Evolutionary conservation across 2,113 vertebrate species (phyloP).

Genomic region (Spea bombifrons): DNA sequence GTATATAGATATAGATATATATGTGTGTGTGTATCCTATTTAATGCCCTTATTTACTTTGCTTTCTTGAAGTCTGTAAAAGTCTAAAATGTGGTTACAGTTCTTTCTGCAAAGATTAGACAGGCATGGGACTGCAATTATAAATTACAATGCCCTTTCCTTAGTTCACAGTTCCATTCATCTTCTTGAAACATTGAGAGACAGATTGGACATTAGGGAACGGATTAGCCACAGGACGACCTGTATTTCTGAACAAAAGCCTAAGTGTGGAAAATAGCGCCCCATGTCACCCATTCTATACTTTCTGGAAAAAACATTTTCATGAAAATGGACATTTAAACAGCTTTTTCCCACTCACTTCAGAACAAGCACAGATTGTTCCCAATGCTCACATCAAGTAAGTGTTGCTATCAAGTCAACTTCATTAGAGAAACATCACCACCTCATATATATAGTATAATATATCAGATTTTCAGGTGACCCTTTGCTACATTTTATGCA

Average conservation of each 20-base stretch:
- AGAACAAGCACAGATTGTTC: slow-evolving; percentile 63
- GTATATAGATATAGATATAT: too few species aligned
- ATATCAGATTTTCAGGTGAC: neutral
- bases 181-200: slow-evolving; percentile 59
- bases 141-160: slow-evolving; percentile 56
- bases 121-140: slow-evolving; percentile 58
- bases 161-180: slow-evolving; percentile 63
- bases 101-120: slow-evolving; percentile 52
- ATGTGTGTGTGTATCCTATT: neutral
- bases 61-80: slow-evolving; percentile 32
- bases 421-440: slow-evolving; percentile 12
- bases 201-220: slow-evolving; percentile 56
- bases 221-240: slow-evolving; percentile 68
- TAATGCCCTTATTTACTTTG: slow-evolving; percentile 45
- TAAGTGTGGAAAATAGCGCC: slow-evolving; percentile 59
- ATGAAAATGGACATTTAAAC: slow-evolving; percentile 63
- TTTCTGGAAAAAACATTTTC: slow-evolving; percentile 55
- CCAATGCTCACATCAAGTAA: slow-evolving; percentile 27
- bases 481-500: neutral
- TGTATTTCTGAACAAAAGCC: slow-evolving; percentile 69
- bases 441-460: neutral
- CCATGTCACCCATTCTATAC: slow-evolving; percentile 57
- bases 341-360: slow-evolving; percentile 62
- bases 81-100: slow-evolving; percentile 50
- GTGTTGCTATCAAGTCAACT: slow-evolving; percentile 26